phyloP scores from a whole-genome alignment of 2,113 vertebrate genomes.

The Perccottus glenii region DNA sequence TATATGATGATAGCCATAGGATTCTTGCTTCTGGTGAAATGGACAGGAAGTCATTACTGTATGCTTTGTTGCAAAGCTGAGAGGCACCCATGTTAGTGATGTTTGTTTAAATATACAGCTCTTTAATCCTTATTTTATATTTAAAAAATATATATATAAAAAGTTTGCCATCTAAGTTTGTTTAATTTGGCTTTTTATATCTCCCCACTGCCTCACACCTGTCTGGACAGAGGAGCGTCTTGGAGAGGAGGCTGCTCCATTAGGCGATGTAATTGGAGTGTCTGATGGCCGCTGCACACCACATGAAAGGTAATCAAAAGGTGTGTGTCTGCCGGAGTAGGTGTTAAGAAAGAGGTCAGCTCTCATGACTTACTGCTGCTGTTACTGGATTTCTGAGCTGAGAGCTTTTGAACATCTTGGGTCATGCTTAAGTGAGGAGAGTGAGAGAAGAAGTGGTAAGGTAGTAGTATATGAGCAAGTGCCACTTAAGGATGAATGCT shows the following conservation, averaged over 20 bases:
- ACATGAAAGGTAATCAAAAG: slow-evolving; percentile 61
- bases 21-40: too few species aligned
- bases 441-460: neutral
- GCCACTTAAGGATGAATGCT: slow-evolving; percentile 3
- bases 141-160: neutral
- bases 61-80: too few species aligned
- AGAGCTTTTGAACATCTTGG: slow-evolving; percentile 30
- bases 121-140: neutral
- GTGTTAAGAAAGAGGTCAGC: slow-evolving; percentile 52
- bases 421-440: neutral
- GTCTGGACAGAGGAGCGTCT: slow-evolving; percentile 14
- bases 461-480: neutral
- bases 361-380: slow-evolving; percentile 18
- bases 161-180: neutral
- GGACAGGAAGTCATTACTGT: too few species aligned
- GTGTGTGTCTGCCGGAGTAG: slow-evolving; percentile 47
- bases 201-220: slow-evolving; percentile 19
- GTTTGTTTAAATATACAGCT: too few species aligned
- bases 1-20: too few species aligned
- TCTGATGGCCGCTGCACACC: slow-evolving; percentile 34
- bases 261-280: slow-evolving; percentile 55
- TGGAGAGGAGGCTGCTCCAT: slow-evolving; percentile 47
- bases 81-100: too few species aligned
- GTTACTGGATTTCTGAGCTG: slow-evolving; percentile 20
- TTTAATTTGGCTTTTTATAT: slow-evolving; percentile 1